Percentiles rank a stretch among this genome's conserved stretches.
These are phyloP conservation scores for Petrocephalus sullivani DNA, from an alignment of 2,797 vertebrate species.

Conservation along the genomic window DNA sequence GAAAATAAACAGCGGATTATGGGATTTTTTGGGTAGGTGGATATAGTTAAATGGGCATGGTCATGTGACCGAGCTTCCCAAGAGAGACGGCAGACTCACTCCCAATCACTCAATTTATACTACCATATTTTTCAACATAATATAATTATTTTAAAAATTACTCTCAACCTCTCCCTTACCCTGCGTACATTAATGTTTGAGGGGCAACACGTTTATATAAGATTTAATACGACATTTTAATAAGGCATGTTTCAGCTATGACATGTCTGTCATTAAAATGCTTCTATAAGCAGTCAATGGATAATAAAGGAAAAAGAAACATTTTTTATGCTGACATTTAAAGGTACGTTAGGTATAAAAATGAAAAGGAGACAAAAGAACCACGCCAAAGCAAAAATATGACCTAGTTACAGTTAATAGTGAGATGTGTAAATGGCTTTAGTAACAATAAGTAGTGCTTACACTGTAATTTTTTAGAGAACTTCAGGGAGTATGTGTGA, in stretches of 20 bases:
- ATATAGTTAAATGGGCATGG: not conserved
- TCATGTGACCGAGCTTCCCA: not conserved
- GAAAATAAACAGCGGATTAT: not conserved
- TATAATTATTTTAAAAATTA: not conserved
- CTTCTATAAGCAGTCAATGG: not conserved
- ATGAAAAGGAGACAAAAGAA: not conserved
- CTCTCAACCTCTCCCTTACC: not conserved
- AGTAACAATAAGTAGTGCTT: not conserved
- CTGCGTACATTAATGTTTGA: not conserved
- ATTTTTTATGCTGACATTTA: not conserved
- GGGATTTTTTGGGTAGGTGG: not conserved
- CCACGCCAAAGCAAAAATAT: not conserved
- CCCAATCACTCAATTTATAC: not conserved
- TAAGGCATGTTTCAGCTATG: not conserved
- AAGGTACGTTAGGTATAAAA: conserved; percentile 2
- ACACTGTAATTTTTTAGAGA: not conserved
- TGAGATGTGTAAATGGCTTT: not conserved
- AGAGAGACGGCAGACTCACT: not conserved
- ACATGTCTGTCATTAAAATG: not conserved
- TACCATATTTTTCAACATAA: not conserved
- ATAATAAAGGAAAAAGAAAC: not conserved
- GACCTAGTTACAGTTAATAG: conserved; percentile 14
- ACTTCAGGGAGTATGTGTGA: not conserved
- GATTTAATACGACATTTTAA: not conserved
- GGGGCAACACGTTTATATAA: not conserved